Evolutionary conservation across 30 jellyfish, hydroid and myxozoan genomes (phyloP), one percentile per base, ranked within the genome.

Genomic region (Kudoa iwatai): DNA sequence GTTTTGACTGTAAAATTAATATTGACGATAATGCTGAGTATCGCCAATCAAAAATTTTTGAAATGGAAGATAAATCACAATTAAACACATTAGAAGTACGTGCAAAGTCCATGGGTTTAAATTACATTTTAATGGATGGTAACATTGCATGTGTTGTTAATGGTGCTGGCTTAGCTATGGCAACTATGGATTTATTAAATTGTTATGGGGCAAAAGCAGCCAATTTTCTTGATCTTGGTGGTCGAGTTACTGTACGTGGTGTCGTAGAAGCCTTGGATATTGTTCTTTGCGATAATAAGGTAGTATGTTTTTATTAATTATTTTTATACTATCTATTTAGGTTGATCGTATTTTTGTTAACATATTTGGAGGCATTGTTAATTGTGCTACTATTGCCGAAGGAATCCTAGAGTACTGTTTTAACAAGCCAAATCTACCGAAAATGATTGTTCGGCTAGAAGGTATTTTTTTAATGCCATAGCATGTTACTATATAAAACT

Each of bases 101-200:
- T 40, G 94, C 94, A n/a, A 62, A 71, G 24, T 47, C 53, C 51
- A 49, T 57, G 42, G 58, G 64, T 33, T 55, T 77, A 34, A 62
- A 56, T 33, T 77, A 77, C 32, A 62, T 77, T 39, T 77, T 69
- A 22, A 45, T 77, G 82, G 94, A 77, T 55, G 94, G 94, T 20
- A 63, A 63, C 30, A 77, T 77, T 33, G 94, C 88, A 0, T 77
- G 94, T 53, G 51, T 77, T 22, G 94, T 77, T 28, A 77, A 77
- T 44, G 94, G 94, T 24, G 94, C 94, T 32, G 94, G 94, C 1
- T 52, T 77, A 4, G 94, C 94, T 13, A 77, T 77, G 94, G 94
- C 88, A 19, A 77, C 94, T 24, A 62, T 77, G 88, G 94, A 77
- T 50, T 60, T 77, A 11, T 53, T 77, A 33, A 62, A 77, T 46